Evolutionary conservation across 2,113 vertebrate genomes (phyloP).

Genomic region (Myotis brandtii): DNA sequence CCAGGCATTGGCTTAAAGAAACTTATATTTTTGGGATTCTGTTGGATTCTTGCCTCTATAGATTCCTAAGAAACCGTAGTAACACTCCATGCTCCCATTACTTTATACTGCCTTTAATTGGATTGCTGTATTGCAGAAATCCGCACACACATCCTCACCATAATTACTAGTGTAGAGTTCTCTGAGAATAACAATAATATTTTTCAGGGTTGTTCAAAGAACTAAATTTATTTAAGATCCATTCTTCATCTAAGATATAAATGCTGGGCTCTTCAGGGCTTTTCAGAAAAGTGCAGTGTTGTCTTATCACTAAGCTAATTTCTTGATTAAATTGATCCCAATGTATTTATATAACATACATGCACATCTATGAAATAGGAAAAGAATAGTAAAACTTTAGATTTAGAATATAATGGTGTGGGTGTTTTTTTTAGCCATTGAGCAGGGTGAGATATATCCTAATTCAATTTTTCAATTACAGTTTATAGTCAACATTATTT

Average conservation of each 20-base stretch:
- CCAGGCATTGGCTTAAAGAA: background rate
- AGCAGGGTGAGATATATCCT: background rate
- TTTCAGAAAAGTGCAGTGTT: background rate
- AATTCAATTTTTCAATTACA: background rate
- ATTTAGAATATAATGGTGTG: background rate
- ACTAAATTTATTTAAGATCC: background rate
- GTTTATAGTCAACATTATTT: background rate
- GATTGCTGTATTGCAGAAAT: background rate
- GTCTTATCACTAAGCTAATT: background rate
- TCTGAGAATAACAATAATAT: constrained; percentile 13
- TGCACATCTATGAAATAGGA: background rate
- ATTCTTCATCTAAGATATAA: background rate
- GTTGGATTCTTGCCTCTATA: background rate
- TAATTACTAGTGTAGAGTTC: background rate
- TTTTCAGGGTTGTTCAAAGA: background rate
- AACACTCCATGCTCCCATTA: background rate
- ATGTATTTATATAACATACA: background rate
- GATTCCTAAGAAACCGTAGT: background rate
- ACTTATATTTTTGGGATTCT: background rate
- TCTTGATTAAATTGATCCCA: background rate
- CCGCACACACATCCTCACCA: background rate
- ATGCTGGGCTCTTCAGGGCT: background rate
- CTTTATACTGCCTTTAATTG: background rate
- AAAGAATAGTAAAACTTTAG: background rate
- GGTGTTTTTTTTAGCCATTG: background rate